These are phyloP conservation scores for Pedionomus torquatus DNA, from an alignment of 2,113 vertebrate species.

Conservation along the genomic window DNA sequence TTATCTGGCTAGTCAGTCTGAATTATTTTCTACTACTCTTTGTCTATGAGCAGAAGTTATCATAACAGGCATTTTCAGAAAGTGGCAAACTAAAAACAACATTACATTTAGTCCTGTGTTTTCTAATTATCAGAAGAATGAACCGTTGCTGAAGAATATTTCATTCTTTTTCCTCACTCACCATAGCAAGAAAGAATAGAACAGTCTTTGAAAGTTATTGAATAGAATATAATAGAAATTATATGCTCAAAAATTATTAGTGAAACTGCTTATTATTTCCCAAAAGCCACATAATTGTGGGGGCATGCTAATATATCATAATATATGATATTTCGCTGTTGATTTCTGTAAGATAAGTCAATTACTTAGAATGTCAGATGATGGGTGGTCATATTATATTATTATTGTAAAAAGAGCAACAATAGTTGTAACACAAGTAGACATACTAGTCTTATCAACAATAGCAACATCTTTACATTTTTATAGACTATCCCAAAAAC, in stretches of 20 bases:
- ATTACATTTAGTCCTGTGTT: neutral
- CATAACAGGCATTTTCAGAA: neutral
- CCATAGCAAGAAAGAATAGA: too few relatives aligned
- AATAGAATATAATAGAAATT: neutral
- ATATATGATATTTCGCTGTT: neutral
- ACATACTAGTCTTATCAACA: neutral
- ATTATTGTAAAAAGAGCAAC: neutral
- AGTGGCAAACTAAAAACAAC: neutral
- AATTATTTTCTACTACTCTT: neutral
- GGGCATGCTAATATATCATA: neutral
- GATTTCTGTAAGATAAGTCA: neutral
- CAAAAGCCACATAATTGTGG: neutral
- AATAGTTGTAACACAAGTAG: neutral
- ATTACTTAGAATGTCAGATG: neutral
- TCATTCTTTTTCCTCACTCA: neutral
- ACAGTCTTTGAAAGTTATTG: neutral
- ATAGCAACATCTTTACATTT: neutral
- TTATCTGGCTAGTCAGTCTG: neutral
- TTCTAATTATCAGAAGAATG: neutral
- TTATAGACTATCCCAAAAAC: neutral
- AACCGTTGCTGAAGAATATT: neutral
- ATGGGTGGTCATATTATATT: neutral
- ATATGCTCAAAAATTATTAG: neutral
- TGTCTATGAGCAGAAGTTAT: neutral
- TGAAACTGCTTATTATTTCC: neutral